Conservation (phyloP, 1,140 invertebrate genomes). For the Brachionus koreanus region DNA sequence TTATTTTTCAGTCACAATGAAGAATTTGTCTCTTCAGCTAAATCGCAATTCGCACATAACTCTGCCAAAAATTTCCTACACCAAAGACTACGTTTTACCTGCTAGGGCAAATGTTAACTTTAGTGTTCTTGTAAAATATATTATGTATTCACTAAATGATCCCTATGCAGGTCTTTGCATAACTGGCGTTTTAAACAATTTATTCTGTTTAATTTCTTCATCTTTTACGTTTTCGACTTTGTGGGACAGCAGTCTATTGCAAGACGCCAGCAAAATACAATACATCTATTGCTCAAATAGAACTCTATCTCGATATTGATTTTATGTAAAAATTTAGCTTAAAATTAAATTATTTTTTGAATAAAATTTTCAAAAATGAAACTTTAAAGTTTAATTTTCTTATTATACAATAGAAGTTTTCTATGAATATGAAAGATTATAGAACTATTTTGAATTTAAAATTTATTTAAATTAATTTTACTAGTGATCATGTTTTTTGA, state of each 20-base stretch:
- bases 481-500: no score
- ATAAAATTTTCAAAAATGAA: neutral
- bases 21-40: conserved; percentile 28
- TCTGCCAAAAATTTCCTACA: neutral
- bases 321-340: neutral
- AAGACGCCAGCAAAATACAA: neutral
- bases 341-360: neutral
- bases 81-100: neutral
- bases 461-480: no score
- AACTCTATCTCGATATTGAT: neutral
- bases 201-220: conserved; percentile 7
- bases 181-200: conserved; percentile 13
- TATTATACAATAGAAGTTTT: neutral
- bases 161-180: conserved; percentile 30
- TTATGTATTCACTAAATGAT: conserved; percentile 30
- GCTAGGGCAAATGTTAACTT: neutral
- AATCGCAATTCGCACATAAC: conserved; percentile 25
- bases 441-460: no score
- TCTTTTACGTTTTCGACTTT: conserved; percentile 27
- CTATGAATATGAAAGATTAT: no score
- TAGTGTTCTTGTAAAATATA: conserved; percentile 20
- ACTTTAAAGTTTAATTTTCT: neutral
- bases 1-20: conserved; percentile 20
- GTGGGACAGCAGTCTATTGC: neutral
- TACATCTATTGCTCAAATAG: conserved; percentile 31